phyloP scores from a whole-genome alignment of 2,888 invertebrate species.

The Pachydiplax longipennis region DNA sequence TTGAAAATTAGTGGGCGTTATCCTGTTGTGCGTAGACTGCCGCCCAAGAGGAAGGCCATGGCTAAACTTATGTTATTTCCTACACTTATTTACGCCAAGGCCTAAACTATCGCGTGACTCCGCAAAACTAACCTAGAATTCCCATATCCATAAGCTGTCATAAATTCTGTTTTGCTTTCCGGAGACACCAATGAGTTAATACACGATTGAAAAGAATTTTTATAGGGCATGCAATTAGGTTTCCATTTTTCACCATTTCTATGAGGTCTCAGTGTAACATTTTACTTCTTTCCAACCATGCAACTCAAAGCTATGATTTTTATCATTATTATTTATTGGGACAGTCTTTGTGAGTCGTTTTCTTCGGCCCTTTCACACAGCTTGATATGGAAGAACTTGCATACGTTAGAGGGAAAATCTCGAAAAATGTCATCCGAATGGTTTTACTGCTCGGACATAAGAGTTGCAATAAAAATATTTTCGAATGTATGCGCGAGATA shows the following conservation, averaged over 20 bases:
- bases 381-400: no score
- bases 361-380: no score
- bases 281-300: no score
- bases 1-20: not conserved
- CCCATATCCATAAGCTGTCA: not conserved
- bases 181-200: not conserved
- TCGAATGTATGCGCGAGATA: no score
- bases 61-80: not conserved
- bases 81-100: not conserved
- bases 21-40: not conserved
- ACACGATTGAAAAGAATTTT: not conserved
- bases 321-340: no score
- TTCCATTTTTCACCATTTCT: not conserved
- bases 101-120: not conserved
- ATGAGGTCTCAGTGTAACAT: no score
- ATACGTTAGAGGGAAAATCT: no score
- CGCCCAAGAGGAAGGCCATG: not conserved
- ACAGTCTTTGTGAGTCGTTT: no score
- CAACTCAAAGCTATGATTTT: no score
- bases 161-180: not conserved
- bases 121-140: not conserved
- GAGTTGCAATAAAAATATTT: no score
- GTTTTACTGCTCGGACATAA: no score
- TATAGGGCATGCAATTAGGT: not conserved
- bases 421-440: no score